A percentile compares a stretch with the other conserved stretches of the same genome.
phyloP scores from a whole-genome alignment of 2,797 vertebrate species.

The Hemibagrus guttatus region DNA sequence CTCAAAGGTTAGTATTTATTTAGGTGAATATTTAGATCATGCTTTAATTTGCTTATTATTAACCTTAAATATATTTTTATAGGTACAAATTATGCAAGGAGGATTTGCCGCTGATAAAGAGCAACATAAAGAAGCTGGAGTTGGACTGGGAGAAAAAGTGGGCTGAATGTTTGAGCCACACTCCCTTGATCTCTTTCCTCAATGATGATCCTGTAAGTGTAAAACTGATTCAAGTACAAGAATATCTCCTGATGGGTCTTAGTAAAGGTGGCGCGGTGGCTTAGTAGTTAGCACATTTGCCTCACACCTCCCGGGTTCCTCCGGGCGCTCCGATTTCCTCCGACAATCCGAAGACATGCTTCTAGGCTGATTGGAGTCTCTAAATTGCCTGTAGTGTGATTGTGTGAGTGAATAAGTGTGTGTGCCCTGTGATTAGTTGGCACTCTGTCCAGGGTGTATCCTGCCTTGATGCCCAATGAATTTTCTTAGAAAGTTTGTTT shows the following conservation, averaged over 20 bases:
- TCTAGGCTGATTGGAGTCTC: too few relatives aligned
- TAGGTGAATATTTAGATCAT: not conserved
- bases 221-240: not conserved
- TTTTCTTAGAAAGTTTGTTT: too few relatives aligned
- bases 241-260: not conserved
- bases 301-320: too few relatives aligned
- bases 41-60: not conserved
- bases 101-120: conserved; percentile 61
- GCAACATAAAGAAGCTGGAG: conserved; percentile 67
- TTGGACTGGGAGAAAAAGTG: conserved; percentile 82
- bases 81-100: conserved; percentile 77
- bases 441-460: too few relatives aligned
- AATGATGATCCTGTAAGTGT: conserved; percentile 78
- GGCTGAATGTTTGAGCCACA: conserved; percentile 68
- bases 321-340: too few relatives aligned
- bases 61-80: not conserved
- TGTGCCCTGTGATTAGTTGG: too few relatives aligned
- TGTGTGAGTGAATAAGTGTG: too few relatives aligned
- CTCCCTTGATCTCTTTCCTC: conserved; percentile 72
- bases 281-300: too few relatives aligned
- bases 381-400: too few relatives aligned
- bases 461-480: too few relatives aligned
- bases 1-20: not conserved
- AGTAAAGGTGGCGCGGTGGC: too few relatives aligned
- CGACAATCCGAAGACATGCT: too few relatives aligned